phyloP scores from a whole-genome alignment of 2,113 vertebrate species.

The Apeltes quadracus region DNA sequence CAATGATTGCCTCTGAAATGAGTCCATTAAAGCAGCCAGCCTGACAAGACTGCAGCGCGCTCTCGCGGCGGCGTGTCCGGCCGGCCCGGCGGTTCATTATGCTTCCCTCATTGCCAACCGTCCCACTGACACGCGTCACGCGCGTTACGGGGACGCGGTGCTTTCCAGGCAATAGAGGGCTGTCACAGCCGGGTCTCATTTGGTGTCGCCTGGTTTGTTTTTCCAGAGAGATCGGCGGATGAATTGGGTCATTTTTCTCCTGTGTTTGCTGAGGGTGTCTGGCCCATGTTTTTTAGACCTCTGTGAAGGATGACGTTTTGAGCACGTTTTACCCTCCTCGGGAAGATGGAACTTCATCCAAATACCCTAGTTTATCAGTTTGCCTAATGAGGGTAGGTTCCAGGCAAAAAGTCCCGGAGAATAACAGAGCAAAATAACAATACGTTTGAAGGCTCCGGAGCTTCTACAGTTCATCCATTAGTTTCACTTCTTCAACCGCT shows the following conservation, averaged over 20 bases:
- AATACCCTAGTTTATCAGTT: conserved; percentile 27
- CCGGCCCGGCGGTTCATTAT: conserved; percentile 72
- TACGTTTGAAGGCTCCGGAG: not conserved
- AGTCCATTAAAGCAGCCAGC: conserved; percentile 87
- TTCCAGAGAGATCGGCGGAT: conserved; percentile 56
- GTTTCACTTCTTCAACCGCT: not conserved
- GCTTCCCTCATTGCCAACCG: conserved; percentile 72
- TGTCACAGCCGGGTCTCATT: conserved; percentile 76
- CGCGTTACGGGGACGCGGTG: conserved; percentile 71
- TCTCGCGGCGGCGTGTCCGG: conserved; percentile 54
- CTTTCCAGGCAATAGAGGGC: conserved; percentile 62
- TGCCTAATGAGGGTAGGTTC: conserved; percentile 28
- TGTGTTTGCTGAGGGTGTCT: conserved; percentile 46
- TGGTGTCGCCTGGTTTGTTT: conserved; percentile 66
- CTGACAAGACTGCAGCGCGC: conserved; percentile 80
- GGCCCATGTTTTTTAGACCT: conserved; percentile 34
- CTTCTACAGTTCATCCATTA: not conserved
- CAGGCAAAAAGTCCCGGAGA: conserved; percentile 6
- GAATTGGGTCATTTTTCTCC: conserved; percentile 74
- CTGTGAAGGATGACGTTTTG: conserved; percentile 67
- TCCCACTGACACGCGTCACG: conserved; percentile 72
- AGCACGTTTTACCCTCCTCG: conserved; percentile 49
- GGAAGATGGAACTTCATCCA: conserved; percentile 38
- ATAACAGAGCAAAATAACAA: conserved; percentile 16
- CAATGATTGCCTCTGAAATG: conserved; percentile 93